These are phyloP conservation scores for Aricia agestis DNA, from an alignment of 1,140 invertebrate species.

Conservation along the genomic window DNA sequence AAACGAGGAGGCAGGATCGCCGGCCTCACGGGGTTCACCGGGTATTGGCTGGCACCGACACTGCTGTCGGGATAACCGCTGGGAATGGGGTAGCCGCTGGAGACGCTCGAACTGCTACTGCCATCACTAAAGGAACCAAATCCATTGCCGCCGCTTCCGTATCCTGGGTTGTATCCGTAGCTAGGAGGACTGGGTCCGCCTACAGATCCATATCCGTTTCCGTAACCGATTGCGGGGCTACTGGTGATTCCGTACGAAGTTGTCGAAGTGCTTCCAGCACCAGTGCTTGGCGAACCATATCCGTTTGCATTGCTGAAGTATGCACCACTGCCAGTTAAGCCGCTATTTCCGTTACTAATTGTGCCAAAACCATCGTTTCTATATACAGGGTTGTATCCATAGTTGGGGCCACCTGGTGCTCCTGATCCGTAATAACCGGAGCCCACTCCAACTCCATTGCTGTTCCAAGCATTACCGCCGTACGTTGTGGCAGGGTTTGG, in stretches of 20 bases:
- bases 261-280: too few species aligned
- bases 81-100: not conserved
- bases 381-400: not conserved
- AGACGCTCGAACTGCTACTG: not conserved
- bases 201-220: not conserved
- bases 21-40: not conserved
- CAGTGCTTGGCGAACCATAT: too few species aligned
- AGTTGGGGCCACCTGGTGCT: not conserved
- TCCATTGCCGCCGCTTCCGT: too few species aligned
- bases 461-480: not conserved
- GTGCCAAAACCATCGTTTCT: not conserved
- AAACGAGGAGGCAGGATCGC: not conserved
- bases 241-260: too few species aligned
- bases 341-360: too few species aligned
- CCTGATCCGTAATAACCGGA: not conserved
- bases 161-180: too few species aligned
- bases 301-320: too few species aligned
- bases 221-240: too few species aligned
- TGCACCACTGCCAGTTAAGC: too few species aligned
- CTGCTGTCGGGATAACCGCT: not conserved
- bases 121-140: too few species aligned
- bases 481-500: not conserved
- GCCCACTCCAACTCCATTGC: not conserved
- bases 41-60: not conserved
- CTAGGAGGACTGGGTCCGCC: too few species aligned